These are phyloP conservation scores for Lepidostoma basale DNA, from an alignment of 1,140 invertebrate genomes.

Conservation along the genomic window DNA sequence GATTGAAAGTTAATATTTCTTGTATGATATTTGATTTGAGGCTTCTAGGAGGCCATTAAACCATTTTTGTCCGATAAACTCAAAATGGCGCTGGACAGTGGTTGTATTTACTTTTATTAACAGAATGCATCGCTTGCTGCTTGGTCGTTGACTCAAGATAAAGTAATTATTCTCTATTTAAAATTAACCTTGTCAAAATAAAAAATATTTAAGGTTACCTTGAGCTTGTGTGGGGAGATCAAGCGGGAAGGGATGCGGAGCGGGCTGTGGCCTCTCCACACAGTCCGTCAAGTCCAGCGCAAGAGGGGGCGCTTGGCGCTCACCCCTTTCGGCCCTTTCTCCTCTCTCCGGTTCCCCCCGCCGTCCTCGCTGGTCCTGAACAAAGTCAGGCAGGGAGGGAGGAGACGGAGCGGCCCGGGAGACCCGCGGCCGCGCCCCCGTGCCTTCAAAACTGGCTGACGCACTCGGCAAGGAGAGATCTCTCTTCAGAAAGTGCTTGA, in stretches of 20 bases:
- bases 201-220: too few relatives aligned
- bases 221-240: slow-evolving; percentile 58
- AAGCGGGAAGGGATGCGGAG: slow-evolving; percentile 51
- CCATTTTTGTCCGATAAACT: too few relatives aligned
- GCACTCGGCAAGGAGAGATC: slow-evolving; percentile 60
- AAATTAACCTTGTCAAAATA: too few relatives aligned
- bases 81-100: too few relatives aligned
- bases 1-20: too few relatives aligned
- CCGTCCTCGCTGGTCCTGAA: slow-evolving; percentile 66
- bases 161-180: too few relatives aligned
- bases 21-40: too few relatives aligned
- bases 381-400: slow-evolving; percentile 68
- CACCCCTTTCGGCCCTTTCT: background rate
- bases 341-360: background rate
- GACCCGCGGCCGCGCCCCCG: slow-evolving; percentile 53
- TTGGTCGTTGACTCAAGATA: too few relatives aligned
- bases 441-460: slow-evolving; percentile 56
- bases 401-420: slow-evolving; percentile 54
- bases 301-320: slow-evolving; percentile 50
- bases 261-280: slow-evolving; percentile 52
- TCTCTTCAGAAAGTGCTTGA: slow-evolving; percentile 77
- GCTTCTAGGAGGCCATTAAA: too few relatives aligned
- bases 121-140: too few relatives aligned
- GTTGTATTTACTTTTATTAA: too few relatives aligned
- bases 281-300: slow-evolving; percentile 58